These are phyloP conservation scores for Mirounga angustirostris DNA, from an alignment of 2,113 vertebrate genomes.

Conservation along the genomic window DNA sequence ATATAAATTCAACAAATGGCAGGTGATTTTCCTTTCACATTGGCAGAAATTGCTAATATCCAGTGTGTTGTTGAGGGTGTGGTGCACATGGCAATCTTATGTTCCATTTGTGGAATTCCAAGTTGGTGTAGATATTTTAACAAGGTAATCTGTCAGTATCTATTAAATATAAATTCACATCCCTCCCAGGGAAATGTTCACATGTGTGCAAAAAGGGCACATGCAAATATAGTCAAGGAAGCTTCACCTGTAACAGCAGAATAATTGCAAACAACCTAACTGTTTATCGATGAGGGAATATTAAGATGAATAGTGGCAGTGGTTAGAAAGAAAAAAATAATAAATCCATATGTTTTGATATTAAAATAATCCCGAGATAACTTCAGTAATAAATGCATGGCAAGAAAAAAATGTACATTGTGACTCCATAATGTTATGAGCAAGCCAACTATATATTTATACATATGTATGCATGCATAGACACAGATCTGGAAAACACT, in stretches of 20 bases:
- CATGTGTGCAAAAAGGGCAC: neutral
- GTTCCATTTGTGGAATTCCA: neutral
- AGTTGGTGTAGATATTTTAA: neutral
- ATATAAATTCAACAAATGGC: neutral
- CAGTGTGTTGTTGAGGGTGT: neutral
- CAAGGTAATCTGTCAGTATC: neutral
- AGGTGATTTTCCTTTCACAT: neutral
- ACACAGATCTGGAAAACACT: neutral
- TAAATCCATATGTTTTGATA: neutral
- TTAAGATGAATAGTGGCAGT: neutral
- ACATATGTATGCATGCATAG: too few relatives aligned
- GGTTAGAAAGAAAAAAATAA: neutral
- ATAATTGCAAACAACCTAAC: neutral
- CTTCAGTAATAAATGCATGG: neutral
- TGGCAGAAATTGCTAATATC: neutral
- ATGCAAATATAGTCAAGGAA: neutral
- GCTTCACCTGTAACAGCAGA: neutral
- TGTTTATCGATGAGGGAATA: neutral
- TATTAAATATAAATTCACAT: neutral
- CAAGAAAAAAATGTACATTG: neutral
- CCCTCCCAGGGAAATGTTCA: neutral
- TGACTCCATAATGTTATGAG: neutral
- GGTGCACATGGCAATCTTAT: neutral
- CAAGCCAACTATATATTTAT: neutral
- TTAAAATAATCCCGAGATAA: neutral